Base-by-base conservation (phyloP, 2,797 vertebrate genomes). In the Dermochelys coriacea region DNA sequence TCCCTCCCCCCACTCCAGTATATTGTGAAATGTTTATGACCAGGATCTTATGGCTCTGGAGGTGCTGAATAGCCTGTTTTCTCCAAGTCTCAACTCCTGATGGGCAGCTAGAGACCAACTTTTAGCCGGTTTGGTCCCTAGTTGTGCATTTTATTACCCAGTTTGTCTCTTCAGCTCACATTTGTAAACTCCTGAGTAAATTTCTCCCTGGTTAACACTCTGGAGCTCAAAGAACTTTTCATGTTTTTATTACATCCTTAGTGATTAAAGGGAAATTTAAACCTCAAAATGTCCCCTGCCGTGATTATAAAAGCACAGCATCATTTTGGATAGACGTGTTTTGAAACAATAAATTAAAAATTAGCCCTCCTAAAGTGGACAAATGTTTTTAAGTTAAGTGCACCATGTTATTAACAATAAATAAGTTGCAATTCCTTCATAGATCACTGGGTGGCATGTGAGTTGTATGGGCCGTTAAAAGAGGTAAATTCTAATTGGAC, bases 181-280 rank as follows among this genome's bases (percentile, higher is more conserved):
- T 97, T 89, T 97, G 94, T 95, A 97, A 97, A 93, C 95, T 97
- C 97, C 96, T 96, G 96, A 96, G 96, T 83, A 87, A 86, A 92
- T 97, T 97, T 96, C 97, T 96, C 96, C 96, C 96, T 97, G 93
- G 96, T 95, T 97, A 96, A 97, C 97, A 97, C 97, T 96, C 96
- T 83, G 85, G 90, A 96, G 96, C 97, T 97, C 97, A 97, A 97
- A 97, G 96, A 96, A 95, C 92, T 93, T 88, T 95, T 81, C 94
- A 96, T 94, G 96, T 79, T 97, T 97, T 97, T 97, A 97, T 97
- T 97, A 97, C 97, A 97, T 97, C 97, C 97, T 97, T 97, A 91
- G 96, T 97, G 96, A 96, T 97, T 97, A 97, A 97, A 97, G 97
- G 96, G 94, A 96, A 96, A 97, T 97, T 97, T 96, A 96, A 97